A percentile compares a stretch with the other conserved stretches of the same genome.
Evolutionary conservation across 2,797 vertebrate genomes (phyloP).

Genomic region (Cheirogaleus major): DNA sequence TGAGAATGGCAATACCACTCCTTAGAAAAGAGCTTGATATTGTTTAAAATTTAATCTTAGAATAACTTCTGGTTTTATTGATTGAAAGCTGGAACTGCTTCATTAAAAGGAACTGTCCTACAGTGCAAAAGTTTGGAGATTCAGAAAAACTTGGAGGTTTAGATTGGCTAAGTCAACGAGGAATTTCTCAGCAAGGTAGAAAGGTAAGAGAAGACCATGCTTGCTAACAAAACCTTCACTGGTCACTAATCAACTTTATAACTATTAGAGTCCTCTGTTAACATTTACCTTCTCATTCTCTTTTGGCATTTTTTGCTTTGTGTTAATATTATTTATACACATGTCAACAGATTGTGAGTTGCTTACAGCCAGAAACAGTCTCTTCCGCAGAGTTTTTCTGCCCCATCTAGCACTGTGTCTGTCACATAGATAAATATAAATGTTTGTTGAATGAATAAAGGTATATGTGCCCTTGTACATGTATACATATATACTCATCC

Average conservation of each 20-base stretch:
- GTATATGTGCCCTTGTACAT: no score
- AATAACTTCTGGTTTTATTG: constrained; percentile 15
- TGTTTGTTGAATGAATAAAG: not conserved
- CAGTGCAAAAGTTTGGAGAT: not conserved
- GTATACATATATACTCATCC: not conserved
- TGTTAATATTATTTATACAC: not conserved
- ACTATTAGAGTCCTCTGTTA: not conserved
- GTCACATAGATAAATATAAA: not conserved
- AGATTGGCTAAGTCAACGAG: not conserved
- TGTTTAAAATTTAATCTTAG: constrained; percentile 56
- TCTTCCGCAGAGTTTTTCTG: not conserved
- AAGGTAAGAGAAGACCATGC: not conserved
- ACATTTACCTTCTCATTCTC: not conserved
- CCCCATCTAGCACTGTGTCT: not conserved
- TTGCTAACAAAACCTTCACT: not conserved
- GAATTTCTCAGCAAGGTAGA: not conserved
- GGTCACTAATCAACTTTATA: not conserved
- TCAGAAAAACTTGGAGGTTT: not conserved
- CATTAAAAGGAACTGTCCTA: constrained; percentile 45
- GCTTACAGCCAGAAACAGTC: not conserved
- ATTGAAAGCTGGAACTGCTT: constrained; percentile 17
- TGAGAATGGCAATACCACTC: not conserved
- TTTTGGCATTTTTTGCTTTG: not conserved
- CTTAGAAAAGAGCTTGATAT: not conserved
- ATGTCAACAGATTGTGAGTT: not conserved